Percentiles rank a stretch among this genome's conserved stretches.
Evolutionary conservation across 2,797 vertebrate genomes (phyloP).

Genomic region (Amazona ochrocephala): DNA sequence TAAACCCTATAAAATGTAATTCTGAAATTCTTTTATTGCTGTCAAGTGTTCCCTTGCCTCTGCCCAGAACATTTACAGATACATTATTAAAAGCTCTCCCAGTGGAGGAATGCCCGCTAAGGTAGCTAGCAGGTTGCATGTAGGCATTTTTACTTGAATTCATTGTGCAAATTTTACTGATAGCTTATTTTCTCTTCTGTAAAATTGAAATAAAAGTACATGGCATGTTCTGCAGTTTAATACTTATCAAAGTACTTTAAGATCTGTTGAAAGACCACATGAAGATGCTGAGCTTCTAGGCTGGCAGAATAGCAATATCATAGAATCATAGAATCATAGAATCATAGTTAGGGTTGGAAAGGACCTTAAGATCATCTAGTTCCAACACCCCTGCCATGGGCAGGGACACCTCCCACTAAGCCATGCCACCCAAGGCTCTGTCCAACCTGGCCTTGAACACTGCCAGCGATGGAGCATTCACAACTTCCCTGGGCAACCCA

Average conservation of each 20-base stretch:
- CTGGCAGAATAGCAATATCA: neutral
- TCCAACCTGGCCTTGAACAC: no score
- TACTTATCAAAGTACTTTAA: neutral
- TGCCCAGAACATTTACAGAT: neutral
- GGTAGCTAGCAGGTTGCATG: neutral
- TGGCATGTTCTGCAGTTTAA: neutral
- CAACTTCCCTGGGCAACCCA: no score
- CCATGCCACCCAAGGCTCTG: no score
- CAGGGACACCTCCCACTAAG: no score
- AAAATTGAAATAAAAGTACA: neutral
- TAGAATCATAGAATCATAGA: no score
- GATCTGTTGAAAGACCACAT: neutral
- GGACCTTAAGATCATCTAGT: no score
- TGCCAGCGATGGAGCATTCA: no score
- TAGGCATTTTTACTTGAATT: neutral
- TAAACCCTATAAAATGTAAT: neutral
- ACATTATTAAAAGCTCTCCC: neutral
- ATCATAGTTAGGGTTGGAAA: no score
- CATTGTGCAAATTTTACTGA: neutral
- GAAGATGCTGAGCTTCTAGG: neutral
- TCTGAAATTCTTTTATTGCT: neutral
- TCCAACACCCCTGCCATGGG: no score
- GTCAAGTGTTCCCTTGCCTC: neutral
- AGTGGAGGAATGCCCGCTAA: neutral
- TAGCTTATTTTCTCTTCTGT: neutral